A percentile compares a stretch with the other conserved stretches of the same genome.
Evolutionary conservation across 2,888 invertebrate species (phyloP).

Genomic region (Blastobasis lacticolella): DNA sequence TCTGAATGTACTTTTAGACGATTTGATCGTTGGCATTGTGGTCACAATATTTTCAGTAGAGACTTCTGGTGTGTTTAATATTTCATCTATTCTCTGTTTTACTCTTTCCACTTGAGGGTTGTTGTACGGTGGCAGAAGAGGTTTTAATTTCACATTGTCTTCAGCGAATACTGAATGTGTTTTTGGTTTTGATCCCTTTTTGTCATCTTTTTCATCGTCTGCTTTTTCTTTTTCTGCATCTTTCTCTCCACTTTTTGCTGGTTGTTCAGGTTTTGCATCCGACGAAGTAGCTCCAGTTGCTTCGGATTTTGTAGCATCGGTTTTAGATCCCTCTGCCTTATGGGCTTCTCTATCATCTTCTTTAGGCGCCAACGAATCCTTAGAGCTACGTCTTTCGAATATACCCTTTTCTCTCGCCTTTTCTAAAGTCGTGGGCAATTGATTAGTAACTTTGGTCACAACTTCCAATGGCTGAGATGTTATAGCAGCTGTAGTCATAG

Average conservation of each 20-base stretch:
- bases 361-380: constrained; percentile 58
- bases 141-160: constrained; percentile 53
- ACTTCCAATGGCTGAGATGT: constrained; percentile 72
- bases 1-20: constrained; percentile 35
- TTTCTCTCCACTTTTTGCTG: no score
- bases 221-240: constrained; percentile 7
- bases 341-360: constrained; percentile 28
- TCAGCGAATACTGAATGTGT: constrained; percentile 37
- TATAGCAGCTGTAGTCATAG: constrained; percentile 75
- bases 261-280: no score
- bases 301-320: neutral
- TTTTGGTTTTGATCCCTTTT: constrained; percentile 31
- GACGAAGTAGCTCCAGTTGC: no score
- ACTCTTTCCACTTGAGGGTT: constrained; percentile 66
- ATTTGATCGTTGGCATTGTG: constrained; percentile 20
- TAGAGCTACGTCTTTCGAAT: constrained; percentile 61
- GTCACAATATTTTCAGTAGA: constrained; percentile 60
- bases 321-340: constrained; percentile 7
- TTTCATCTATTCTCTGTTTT: constrained; percentile 63
- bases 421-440: constrained; percentile 61
- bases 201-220: constrained; percentile 39
- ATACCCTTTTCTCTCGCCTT: constrained; percentile 67
- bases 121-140: constrained; percentile 59
- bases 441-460: constrained; percentile 70
- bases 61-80: constrained; percentile 63